phyloP scores from a whole-genome alignment of 2,888 invertebrate species.

The Platycheirus rosarum region DNA sequence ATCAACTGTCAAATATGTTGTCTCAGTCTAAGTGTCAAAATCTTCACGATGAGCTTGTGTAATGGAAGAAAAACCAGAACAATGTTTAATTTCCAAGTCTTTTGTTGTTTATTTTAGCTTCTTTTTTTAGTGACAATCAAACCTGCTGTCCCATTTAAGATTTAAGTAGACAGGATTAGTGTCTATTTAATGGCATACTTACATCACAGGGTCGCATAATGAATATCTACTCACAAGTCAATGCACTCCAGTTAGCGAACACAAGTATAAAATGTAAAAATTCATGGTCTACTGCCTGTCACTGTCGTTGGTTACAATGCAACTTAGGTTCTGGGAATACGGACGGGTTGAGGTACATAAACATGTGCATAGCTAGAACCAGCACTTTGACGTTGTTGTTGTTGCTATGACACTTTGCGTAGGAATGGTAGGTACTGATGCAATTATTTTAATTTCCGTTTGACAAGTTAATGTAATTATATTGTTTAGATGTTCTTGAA shows the following conservation, averaged over 20 bases:
- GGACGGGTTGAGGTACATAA: background rate
- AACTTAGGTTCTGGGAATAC: background rate
- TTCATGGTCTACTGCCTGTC: slow-evolving; percentile 61
- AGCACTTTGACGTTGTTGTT: slow-evolving; percentile 24
- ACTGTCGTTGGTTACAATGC: slow-evolving; percentile 6
- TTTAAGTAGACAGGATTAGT: background rate
- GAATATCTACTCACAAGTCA: slow-evolving; percentile 42
- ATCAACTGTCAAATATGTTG: too few relatives aligned
- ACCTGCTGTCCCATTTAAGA: slow-evolving; percentile 16
- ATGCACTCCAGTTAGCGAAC: slow-evolving; percentile 53
- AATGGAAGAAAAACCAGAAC: slow-evolving; percentile 38
- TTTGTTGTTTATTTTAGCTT: background rate
- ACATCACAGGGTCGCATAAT: slow-evolving; percentile 23
- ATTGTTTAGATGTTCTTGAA: slow-evolving; percentile 6
- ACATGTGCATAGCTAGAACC: background rate
- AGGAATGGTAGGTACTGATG: slow-evolving; percentile 45
- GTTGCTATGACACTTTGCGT: slow-evolving; percentile 26
- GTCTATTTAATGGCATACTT: background rate
- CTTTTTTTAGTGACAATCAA: slow-evolving; percentile 2
- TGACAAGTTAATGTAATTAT: slow-evolving; percentile 44
- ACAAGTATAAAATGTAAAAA: slow-evolving; percentile 37
- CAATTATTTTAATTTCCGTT: slow-evolving; percentile 68
- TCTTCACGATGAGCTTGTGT: slow-evolving; percentile 13
- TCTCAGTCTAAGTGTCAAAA: background rate
- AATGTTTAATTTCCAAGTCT: slow-evolving; percentile 38